Percentiles rank a stretch among this genome's conserved stretches.
Evolutionary conservation across 1,140 invertebrate genomes (phyloP).

Genomic region (Bombus fervidus): DNA sequence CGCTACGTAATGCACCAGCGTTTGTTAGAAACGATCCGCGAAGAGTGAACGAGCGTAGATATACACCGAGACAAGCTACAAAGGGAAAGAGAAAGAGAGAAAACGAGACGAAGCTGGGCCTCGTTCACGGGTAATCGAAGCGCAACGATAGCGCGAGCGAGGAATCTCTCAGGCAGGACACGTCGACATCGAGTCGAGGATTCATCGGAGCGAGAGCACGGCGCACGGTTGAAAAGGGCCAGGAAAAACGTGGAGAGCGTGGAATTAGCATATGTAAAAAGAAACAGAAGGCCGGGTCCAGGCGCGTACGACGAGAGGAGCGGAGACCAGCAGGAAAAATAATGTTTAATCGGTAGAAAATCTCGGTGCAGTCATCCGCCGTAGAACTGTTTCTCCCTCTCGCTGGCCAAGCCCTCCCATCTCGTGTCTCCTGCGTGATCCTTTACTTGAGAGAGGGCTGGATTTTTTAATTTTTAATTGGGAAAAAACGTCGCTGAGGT

Average conservation of each 20-base stretch:
- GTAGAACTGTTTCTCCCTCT: constrained; percentile 48
- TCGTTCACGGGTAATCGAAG: constrained; percentile 31
- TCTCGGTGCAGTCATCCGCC: constrained; percentile 73
- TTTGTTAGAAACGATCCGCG: not conserved
- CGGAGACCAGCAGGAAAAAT: constrained; percentile 71
- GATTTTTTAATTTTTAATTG: constrained; percentile 83
- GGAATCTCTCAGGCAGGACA: constrained; percentile 32
- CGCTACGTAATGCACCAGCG: not conserved
- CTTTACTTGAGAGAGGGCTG: constrained; percentile 64
- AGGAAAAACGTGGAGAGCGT: constrained; percentile 62
- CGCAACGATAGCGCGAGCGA: constrained; percentile 18
- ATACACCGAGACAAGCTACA: not conserved
- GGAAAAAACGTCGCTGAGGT: constrained; percentile 77
- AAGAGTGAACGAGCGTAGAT: not conserved
- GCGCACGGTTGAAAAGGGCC: constrained; percentile 56
- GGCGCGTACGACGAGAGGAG: constrained; percentile 33
- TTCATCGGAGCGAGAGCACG: constrained; percentile 62
- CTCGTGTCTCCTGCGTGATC: constrained; percentile 58
- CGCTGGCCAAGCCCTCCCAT: constrained; percentile 53
- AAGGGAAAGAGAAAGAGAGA: not conserved
- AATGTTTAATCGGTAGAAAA: constrained; percentile 81
- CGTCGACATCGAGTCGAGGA: constrained; percentile 47
- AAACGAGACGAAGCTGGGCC: not conserved
- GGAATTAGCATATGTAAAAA: constrained; percentile 76
- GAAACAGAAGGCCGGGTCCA: constrained; percentile 53